These are phyloP conservation scores for Formica exsecta DNA, from an alignment of 1,140 invertebrate genomes.

Conservation along the genomic window DNA sequence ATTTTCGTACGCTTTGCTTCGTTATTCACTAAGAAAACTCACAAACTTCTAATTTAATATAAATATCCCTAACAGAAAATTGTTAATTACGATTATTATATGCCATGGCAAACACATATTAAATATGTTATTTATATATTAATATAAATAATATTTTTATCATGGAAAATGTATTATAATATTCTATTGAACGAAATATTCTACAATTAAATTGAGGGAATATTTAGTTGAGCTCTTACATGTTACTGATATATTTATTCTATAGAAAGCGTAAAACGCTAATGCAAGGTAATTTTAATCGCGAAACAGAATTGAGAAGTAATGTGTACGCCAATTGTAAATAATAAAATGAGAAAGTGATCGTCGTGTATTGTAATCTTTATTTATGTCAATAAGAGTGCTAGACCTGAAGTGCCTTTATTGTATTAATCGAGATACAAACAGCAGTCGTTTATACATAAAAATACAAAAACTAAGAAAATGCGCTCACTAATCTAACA, in stretches of 20 bases:
- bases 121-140: slow-evolving; percentile 35
- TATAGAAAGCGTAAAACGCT: background rate
- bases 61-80: slow-evolving; percentile 25
- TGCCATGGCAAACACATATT: background rate
- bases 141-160: slow-evolving; percentile 39
- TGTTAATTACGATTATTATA: slow-evolving; percentile 45
- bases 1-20: slow-evolving; percentile 22
- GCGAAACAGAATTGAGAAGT: slow-evolving; percentile 5
- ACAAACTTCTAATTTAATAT: slow-evolving; percentile 23
- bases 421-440: slow-evolving; percentile 68
- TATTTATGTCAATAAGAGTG: slow-evolving; percentile 65
- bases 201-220: slow-evolving; percentile 12
- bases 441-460: slow-evolving; percentile 62
- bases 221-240: slow-evolving; percentile 14
- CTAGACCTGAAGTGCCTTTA: slow-evolving; percentile 76
- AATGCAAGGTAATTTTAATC: slow-evolving; percentile 39
- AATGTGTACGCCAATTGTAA: slow-evolving; percentile 63
- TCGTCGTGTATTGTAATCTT: slow-evolving; percentile 59
- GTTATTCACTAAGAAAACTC: background rate
- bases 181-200: slow-evolving; percentile 39
- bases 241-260: slow-evolving; percentile 35
- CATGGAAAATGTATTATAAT: slow-evolving; percentile 20
- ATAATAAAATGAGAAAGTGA: slow-evolving; percentile 69
- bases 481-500: slow-evolving; percentile 61
- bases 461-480: slow-evolving; percentile 53